These are phyloP conservation scores for Mylabris phalerata DNA, from an alignment of 1,140 invertebrate genomes.

Conservation along the genomic window DNA sequence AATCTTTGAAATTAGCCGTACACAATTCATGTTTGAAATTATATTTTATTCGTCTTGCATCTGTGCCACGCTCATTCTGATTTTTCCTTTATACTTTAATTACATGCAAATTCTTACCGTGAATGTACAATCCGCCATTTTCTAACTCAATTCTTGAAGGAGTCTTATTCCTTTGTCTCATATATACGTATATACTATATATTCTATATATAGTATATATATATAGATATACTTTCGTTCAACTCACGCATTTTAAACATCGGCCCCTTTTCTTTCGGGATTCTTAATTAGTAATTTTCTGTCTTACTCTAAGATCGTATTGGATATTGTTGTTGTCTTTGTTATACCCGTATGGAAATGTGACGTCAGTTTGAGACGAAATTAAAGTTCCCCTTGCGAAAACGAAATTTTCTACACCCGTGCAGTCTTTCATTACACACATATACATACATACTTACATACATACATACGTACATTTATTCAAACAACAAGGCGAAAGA, in stretches of 20 bases:
- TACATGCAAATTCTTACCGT: slow-evolving; percentile 42
- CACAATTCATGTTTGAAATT: too few relatives aligned
- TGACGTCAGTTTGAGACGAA: slow-evolving; percentile 39
- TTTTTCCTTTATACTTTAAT: slow-evolving; percentile 43
- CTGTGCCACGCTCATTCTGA: slow-evolving; percentile 29
- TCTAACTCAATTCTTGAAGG: slow-evolving; percentile 38
- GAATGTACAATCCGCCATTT: slow-evolving; percentile 42
- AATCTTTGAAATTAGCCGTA: too few relatives aligned
- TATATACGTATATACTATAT: slow-evolving; percentile 36
- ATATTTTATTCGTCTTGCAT: too few relatives aligned
- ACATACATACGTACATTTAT: slow-evolving; percentile 2
- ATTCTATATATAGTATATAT: background rate
- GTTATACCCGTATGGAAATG: slow-evolving; percentile 37
- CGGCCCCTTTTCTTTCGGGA: slow-evolving; percentile 40
- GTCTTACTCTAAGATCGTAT: slow-evolving; percentile 24
- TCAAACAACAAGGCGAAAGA: slow-evolving; percentile 5
- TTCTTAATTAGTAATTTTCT: slow-evolving; percentile 41
- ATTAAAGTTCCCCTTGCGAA: slow-evolving; percentile 41
- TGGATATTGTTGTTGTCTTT: slow-evolving; percentile 16
- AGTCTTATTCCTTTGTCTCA: slow-evolving; percentile 40
- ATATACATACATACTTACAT: slow-evolving; percentile 20
- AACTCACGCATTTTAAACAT: slow-evolving; percentile 43
- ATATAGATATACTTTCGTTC: slow-evolving; percentile 31
- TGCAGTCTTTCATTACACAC: slow-evolving; percentile 41
- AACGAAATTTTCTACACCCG: slow-evolving; percentile 43